Evolutionary conservation across 1,140 invertebrate species (phyloP).

Genomic region (Lasioglossum baleicum): DNA sequence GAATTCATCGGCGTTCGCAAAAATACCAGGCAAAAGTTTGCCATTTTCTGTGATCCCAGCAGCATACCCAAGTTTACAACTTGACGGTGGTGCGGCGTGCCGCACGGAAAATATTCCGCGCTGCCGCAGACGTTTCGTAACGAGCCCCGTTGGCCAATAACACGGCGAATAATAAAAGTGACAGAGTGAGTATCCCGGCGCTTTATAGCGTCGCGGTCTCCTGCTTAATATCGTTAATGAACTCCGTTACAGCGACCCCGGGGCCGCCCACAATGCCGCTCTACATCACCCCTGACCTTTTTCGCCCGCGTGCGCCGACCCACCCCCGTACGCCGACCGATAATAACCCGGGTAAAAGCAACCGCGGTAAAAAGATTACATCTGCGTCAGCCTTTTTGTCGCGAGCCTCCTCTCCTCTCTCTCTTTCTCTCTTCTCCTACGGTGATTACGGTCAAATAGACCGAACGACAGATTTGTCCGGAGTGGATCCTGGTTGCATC

Average conservation of each 20-base stretch:
- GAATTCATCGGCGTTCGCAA: background rate
- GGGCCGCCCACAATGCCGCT: slow-evolving; percentile 19
- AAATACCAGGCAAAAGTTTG: background rate
- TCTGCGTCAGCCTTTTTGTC: slow-evolving; percentile 9
- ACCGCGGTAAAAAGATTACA: slow-evolving; percentile 41
- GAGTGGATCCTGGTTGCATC: background rate
- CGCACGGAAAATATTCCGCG: background rate
- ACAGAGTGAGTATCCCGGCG: slow-evolving; percentile 8
- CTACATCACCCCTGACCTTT: slow-evolving; percentile 54
- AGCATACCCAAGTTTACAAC: background rate
- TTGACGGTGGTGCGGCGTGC: background rate
- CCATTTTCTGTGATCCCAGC: background rate
- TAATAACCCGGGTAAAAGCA: slow-evolving; percentile 39
- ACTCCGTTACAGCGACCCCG: slow-evolving; percentile 44
- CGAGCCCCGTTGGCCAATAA: background rate
- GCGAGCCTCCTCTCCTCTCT: background rate
- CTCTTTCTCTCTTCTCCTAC: background rate
- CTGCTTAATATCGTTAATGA: slow-evolving; percentile 62
- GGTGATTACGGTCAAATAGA: slow-evolving; percentile 2
- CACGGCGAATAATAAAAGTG: slow-evolving; percentile 41
- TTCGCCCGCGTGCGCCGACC: slow-evolving; percentile 18
- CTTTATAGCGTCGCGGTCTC: slow-evolving; percentile 41
- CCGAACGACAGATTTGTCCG: slow-evolving; percentile 10
- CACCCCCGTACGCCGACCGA: slow-evolving; percentile 25
- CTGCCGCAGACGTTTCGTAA: background rate